These are phyloP conservation scores for Trichogramma pretiosum DNA, from an alignment of 1,140 invertebrate species.

Conservation along the genomic window DNA sequence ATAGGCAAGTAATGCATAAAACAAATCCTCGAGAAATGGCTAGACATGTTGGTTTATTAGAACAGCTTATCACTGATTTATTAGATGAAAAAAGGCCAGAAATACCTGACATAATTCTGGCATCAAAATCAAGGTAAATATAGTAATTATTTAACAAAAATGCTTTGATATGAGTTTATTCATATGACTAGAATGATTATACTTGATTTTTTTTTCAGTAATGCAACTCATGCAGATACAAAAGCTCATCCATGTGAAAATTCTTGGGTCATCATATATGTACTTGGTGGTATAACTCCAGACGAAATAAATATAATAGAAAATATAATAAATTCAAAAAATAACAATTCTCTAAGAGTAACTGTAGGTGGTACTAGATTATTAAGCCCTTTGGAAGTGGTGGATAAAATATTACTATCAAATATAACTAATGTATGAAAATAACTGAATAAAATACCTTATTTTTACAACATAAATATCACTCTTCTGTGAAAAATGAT, in stretches of 20 bases:
- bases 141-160: too few species aligned
- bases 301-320: slow-evolving; percentile 44
- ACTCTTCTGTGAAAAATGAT: slow-evolving; percentile 3
- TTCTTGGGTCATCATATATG: slow-evolving; percentile 49
- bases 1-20: slow-evolving; percentile 32
- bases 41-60: slow-evolving; percentile 44
- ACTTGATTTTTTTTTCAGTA: slow-evolving; percentile 27
- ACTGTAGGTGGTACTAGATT: slow-evolving; percentile 37
- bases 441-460: too few species aligned
- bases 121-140: too few species aligned
- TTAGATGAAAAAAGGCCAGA: slow-evolving; percentile 44
- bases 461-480: too few species aligned
- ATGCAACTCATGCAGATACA: slow-evolving; percentile 32
- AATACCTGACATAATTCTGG: slow-evolving; percentile 44
- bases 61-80: slow-evolving; percentile 47
- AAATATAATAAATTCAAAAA: slow-evolving; percentile 23
- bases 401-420: slow-evolving; percentile 33
- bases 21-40: slow-evolving; percentile 32
- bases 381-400: slow-evolving; percentile 34
- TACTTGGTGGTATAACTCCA: slow-evolving; percentile 52
- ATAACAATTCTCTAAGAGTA: slow-evolving; percentile 23
- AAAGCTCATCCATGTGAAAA: slow-evolving; percentile 48
- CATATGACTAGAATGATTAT: slow-evolving; percentile 3
- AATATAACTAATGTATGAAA: slow-evolving; percentile 24
- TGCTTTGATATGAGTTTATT: not conserved